Conservation (phyloP, 2,113 vertebrate genomes). For the Cnemophilus loriae region DNA sequence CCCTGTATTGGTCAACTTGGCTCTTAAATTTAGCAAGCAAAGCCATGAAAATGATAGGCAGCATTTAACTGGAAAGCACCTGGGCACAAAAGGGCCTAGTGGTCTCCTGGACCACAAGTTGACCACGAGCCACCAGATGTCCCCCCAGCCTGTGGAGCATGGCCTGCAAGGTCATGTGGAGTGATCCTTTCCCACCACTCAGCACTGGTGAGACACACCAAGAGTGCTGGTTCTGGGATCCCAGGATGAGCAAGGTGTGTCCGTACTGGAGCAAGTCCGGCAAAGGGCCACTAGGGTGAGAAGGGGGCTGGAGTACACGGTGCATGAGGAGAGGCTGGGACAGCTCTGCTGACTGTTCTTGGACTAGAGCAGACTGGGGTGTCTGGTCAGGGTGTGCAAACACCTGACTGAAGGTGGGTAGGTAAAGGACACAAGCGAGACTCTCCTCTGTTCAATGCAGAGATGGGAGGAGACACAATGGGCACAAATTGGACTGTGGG, state of each 20-base stretch:
- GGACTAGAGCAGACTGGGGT: background rate
- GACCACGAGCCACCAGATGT: background rate
- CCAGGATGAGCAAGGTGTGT: background rate
- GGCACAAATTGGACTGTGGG: background rate
- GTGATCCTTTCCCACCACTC: background rate
- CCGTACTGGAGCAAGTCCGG: fast-evolving
- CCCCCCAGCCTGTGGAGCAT: background rate
- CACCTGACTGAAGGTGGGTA: background rate
- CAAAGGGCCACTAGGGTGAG: background rate
- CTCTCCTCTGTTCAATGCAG: background rate
- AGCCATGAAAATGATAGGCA: background rate
- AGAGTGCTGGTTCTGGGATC: background rate
- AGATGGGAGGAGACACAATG: background rate
- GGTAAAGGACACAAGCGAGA: background rate
- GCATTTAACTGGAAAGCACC: background rate
- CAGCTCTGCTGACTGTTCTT: background rate
- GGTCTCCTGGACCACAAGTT: background rate
- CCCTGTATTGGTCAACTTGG: background rate
- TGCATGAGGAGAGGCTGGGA: background rate
- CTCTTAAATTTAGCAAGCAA: background rate
- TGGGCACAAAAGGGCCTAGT: background rate
- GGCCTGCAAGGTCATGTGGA: background rate
- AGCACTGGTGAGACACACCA: background rate
- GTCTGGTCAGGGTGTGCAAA: background rate
- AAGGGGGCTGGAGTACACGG: background rate